Evolutionary conservation across 2,797 vertebrate species (phyloP).

Genomic region (Buceros bicornis): DNA sequence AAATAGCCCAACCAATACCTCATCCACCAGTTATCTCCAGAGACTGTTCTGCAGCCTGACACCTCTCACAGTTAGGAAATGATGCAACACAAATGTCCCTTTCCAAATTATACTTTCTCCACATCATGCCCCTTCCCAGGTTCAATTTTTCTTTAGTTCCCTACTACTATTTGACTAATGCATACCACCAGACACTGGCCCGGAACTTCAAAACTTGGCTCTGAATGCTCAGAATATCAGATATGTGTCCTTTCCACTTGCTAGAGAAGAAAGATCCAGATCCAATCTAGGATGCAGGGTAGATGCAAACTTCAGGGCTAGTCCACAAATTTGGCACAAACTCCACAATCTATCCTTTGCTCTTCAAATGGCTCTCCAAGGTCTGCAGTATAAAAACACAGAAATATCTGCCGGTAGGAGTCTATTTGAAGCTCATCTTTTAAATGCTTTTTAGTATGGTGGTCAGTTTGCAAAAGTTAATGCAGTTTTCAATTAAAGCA

Average conservation of each 20-base stretch:
- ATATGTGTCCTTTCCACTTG: background rate
- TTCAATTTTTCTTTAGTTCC: background rate
- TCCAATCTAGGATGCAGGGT: background rate
- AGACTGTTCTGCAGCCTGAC: slow-evolving; percentile 2
- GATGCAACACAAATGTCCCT: background rate
- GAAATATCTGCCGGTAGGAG: background rate
- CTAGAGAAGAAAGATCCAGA: background rate
- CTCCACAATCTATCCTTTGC: background rate
- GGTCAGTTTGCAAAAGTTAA: background rate
- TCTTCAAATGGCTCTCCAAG: background rate
- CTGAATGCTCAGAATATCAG: background rate
- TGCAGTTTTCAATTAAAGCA: background rate
- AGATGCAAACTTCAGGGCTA: background rate
- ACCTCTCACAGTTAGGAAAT: background rate
- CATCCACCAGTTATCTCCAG: slow-evolving; percentile 23
- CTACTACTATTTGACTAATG: background rate
- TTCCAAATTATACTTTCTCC: background rate
- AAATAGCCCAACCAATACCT: slow-evolving; percentile 29
- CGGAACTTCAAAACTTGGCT: background rate
- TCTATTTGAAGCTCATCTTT: background rate
- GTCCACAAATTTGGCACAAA: background rate
- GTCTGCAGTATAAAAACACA: background rate
- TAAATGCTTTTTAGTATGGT: background rate
- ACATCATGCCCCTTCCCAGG: background rate
- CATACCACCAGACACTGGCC: background rate